phyloP scores from a whole-genome alignment of 2,888 invertebrate genomes.

The Allophyes oxyacanthae region DNA sequence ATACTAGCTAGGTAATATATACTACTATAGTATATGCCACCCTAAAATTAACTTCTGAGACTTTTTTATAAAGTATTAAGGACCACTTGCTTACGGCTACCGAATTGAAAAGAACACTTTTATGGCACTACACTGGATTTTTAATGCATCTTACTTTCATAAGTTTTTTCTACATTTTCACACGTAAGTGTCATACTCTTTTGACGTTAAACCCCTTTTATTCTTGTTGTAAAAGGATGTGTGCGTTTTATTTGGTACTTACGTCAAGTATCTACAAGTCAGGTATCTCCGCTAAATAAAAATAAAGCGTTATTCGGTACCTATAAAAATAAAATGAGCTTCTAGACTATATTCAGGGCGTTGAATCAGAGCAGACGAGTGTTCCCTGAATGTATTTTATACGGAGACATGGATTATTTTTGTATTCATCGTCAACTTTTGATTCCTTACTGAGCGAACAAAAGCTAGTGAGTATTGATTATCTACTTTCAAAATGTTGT shows the following conservation, averaged over 20 bases:
- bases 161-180: conserved; percentile 68
- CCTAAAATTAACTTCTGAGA: conserved; percentile 53
- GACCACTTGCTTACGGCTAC: conserved; percentile 64
- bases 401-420: conserved; percentile 43
- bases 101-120: conserved; percentile 70
- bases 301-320: conserved; percentile 28
- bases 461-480: conserved; percentile 10
- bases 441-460: background rate
- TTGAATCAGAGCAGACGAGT: conserved; percentile 35
- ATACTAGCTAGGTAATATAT: conserved; percentile 6
- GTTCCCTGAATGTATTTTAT: conserved; percentile 34
- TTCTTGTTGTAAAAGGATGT: conserved; percentile 33
- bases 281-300: conserved; percentile 33
- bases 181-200: conserved; percentile 74
- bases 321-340: conserved; percentile 19
- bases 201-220: conserved; percentile 65
- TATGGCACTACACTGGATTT: conserved; percentile 65
- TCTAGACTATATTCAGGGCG: conserved; percentile 34
- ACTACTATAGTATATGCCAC: conserved; percentile 22
- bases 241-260: conserved; percentile 41
- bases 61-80: conserved; percentile 61
- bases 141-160: conserved; percentile 71
- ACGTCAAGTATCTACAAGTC: conserved; percentile 12
- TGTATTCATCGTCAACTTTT: conserved; percentile 46
- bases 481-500: conserved; percentile 2